These are phyloP conservation scores for Polylopha cassiicola DNA, from an alignment of 2,888 invertebrate species.

Conservation along the genomic window DNA sequence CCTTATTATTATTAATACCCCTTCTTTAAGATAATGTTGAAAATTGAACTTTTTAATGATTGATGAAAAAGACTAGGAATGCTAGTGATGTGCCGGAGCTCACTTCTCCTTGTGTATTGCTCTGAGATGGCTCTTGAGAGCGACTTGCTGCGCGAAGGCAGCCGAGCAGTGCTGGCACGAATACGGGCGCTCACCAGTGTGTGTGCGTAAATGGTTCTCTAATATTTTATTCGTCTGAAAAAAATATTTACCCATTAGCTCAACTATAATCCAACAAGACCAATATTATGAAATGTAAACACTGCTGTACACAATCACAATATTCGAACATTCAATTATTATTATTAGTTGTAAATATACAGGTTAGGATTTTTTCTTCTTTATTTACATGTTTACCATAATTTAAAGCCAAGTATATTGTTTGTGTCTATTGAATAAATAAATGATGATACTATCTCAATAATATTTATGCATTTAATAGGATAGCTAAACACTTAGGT, in stretches of 20 bases:
- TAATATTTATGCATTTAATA: not conserved
- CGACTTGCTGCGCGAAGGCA: slow-evolving; percentile 43
- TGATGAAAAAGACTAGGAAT: not conserved
- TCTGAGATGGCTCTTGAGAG: slow-evolving; percentile 46
- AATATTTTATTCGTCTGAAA: slow-evolving; percentile 52
- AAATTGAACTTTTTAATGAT: not conserved
- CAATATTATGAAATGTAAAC: not conserved
- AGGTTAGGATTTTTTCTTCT: too few species aligned
- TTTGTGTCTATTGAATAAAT: too few species aligned
- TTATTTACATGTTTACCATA: too few species aligned
- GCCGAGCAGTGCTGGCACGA: slow-evolving; percentile 48
- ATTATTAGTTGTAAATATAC: too few species aligned
- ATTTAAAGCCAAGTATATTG: too few species aligned
- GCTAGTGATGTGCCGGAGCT: slow-evolving; percentile 7
- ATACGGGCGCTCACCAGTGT: slow-evolving; percentile 56
- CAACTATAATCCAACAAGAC: not conserved
- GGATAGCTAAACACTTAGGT: too few species aligned
- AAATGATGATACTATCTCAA: not conserved
- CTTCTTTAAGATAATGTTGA: too few species aligned
- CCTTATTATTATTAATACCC: too few species aligned
- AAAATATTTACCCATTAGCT: not conserved
- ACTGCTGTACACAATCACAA: slow-evolving; percentile 1
- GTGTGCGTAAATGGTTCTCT: slow-evolving; percentile 50
- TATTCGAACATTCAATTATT: not conserved
- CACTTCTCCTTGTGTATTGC: slow-evolving; percentile 46